Conservation (phyloP, 2,888 invertebrate genomes). For the Darwinula stevensoni region DNA sequence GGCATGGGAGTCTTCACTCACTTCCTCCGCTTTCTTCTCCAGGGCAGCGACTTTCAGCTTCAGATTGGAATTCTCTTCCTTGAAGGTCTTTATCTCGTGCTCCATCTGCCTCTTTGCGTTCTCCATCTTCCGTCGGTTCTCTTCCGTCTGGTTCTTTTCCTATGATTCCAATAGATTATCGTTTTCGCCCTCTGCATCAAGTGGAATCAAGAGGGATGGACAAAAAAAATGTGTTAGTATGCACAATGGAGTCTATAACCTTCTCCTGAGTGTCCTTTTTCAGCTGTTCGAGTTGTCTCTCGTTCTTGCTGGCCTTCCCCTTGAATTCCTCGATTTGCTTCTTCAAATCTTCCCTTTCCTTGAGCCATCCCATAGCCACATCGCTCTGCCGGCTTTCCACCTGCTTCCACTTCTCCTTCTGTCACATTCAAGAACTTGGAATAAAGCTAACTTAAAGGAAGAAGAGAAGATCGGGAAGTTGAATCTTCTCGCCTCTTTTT, state of each 20-base stretch:
- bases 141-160: slow-evolving; percentile 22
- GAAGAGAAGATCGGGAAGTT: slow-evolving; percentile 5
- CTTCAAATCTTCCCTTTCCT: slow-evolving; percentile 13
- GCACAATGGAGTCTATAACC: too few species aligned
- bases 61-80: slow-evolving; percentile 12
- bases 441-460: slow-evolving; percentile 4
- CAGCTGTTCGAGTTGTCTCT: slow-evolving; percentile 17
- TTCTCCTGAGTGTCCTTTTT: slow-evolving; percentile 28
- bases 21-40: slow-evolving; percentile 17
- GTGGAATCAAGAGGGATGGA: not conserved
- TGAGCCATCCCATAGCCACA: slow-evolving; percentile 12
- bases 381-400: slow-evolving; percentile 13
- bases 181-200: too few species aligned
- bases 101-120: slow-evolving; percentile 12
- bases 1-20: too few species aligned
- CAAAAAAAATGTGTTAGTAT: not conserved
- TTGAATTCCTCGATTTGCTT: slow-evolving; percentile 11
- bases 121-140: slow-evolving; percentile 13
- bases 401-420: slow-evolving; percentile 12
- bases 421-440: slow-evolving; percentile 10
- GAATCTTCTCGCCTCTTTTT: slow-evolving; percentile 23
- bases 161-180: too few species aligned
- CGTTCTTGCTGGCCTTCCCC: slow-evolving; percentile 10
- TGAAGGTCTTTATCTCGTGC: slow-evolving; percentile 10
- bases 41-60: slow-evolving; percentile 16